Base-by-base conservation (phyloP, 2,888 invertebrate genomes). In the Ochropleura leucogaster region DNA sequence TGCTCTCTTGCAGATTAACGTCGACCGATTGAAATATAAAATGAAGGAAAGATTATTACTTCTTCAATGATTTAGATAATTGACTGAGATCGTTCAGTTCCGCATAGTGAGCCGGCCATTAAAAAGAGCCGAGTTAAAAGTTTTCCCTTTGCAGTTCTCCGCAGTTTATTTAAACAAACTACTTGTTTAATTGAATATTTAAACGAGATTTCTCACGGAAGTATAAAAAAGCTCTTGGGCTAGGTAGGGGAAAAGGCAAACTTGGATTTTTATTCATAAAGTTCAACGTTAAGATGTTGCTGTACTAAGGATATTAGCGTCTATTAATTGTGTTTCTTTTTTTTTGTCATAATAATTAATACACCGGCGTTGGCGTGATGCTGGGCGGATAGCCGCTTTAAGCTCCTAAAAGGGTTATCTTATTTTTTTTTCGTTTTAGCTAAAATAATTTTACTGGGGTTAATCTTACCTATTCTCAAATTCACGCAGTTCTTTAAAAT, bases 51-150 rank as follows among this genome's bases (percentile, higher is more conserved):
- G 80, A 88, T 88, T 87, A 88, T 88, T 86, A 88, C 87, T 81
- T 86, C 85, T 83, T 77, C 69, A 80, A 70, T 87, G 87, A 87
- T 88, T 89, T 87, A 85, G 88, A 88, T 90, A 89, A 90, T 89
- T 90, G 86, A 68, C 75, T 68, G 49, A 60, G 74, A 74, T 77
- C 66, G 59, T 57, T 66, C 40, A 71, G 67, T 72, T 67, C 53
- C 30, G 49, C 30, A 68, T 51, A 74, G 62, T 20, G 69, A 78
- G 53, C 60, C 14, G 60, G 64, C 55, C 49, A 78, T 82, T 82
- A 76, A 72, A 71, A 76, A 55, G 72, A 64, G 68, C 51, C 55
- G 66, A 68, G 74, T 79, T 79, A 65, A 80, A 84, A 73, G 72
- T 80, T 83, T 74, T 46, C 62, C 72, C 63, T 62, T 71, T 64